Conservation (phyloP, 2,797 vertebrate species). For the Atherinosoma microstoma region DNA sequence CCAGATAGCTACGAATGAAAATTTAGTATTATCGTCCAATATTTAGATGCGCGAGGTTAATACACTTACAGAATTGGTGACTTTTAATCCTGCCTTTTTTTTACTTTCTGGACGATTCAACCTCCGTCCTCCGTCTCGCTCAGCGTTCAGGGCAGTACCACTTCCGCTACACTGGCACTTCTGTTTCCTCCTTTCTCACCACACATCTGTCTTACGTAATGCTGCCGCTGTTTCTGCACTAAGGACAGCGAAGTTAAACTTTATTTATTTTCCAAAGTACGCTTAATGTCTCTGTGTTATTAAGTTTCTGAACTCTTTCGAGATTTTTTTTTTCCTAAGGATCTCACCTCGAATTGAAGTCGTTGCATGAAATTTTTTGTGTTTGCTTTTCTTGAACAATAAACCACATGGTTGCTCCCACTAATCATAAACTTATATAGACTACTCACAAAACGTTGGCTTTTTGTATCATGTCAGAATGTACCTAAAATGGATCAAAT, state of each 20-base stretch:
- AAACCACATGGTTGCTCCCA: too few species aligned
- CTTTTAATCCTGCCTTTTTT: slow-evolving; percentile 77
- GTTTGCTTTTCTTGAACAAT: too few species aligned
- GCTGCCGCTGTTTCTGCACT: slow-evolving; percentile 32
- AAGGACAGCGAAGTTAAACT: background rate
- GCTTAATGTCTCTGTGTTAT: too few species aligned
- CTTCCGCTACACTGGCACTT: slow-evolving; percentile 87
- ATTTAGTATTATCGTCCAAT: background rate
- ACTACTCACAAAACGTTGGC: too few species aligned
- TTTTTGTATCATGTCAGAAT: too few species aligned
- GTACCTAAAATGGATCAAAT: too few species aligned
- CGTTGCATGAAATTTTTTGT: too few species aligned
- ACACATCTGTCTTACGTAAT: slow-evolving; percentile 80
- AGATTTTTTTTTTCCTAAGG: too few species aligned
- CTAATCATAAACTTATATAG: too few species aligned
- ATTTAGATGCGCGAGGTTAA: background rate
- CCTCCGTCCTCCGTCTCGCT: slow-evolving; percentile 84
- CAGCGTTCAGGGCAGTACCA: slow-evolving; percentile 86
- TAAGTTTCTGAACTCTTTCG: background rate
- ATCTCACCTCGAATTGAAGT: too few species aligned
- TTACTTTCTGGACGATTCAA: slow-evolving; percentile 77
- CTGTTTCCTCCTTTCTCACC: slow-evolving; percentile 81
- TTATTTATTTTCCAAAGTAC: background rate
- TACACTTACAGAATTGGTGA: slow-evolving; percentile 81
- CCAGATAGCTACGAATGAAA: slow-evolving; percentile 16